phyloP scores from a whole-genome alignment of 2,113 vertebrate species.

The Corydoras maculifer region DNA sequence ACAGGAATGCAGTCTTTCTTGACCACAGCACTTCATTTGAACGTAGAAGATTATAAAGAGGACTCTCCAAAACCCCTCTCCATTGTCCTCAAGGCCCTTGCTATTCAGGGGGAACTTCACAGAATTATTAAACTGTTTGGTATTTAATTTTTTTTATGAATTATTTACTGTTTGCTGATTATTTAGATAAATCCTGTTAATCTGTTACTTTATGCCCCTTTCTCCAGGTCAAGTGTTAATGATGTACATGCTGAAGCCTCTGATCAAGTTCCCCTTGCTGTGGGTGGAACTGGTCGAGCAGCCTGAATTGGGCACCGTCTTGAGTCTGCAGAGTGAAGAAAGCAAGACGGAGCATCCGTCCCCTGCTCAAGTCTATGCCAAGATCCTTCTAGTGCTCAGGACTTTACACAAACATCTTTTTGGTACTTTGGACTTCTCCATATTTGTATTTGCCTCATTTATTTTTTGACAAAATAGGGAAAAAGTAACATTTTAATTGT shows the following conservation, averaged over 20 bases:
- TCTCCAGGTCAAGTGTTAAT: conserved; percentile 78
- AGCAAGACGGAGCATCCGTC: conserved; percentile 59
- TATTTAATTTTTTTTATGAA: conserved; percentile 54
- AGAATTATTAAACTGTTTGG: conserved; percentile 83
- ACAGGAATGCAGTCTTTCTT: conserved; percentile 62
- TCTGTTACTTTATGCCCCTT: not conserved
- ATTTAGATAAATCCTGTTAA: not conserved
- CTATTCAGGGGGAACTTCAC: conserved; percentile 80
- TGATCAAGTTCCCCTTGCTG: conserved; percentile 71
- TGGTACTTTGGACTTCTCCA: conserved; percentile 54
- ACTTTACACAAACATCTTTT: conserved; percentile 75
- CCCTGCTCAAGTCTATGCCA: conserved; percentile 78
- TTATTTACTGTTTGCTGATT: not conserved
- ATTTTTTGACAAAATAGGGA: not conserved
- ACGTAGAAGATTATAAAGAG: conserved; percentile 52
- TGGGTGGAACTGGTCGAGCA: conserved; percentile 65
- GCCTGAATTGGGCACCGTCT: conserved; percentile 52
- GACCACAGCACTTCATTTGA: conserved; percentile 73
- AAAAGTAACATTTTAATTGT: not conserved
- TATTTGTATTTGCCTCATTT: not conserved
- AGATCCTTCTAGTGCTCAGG: conserved; percentile 75
- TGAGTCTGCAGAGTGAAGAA: conserved; percentile 64
- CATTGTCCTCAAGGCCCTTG: conserved; percentile 78
- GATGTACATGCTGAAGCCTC: conserved; percentile 79
- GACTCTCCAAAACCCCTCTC: conserved; percentile 45